Evolutionary conservation across 2,888 invertebrate species (phyloP), one percentile per base, ranked within the genome.

Genomic region (Pantelozetes paolii): DNA sequence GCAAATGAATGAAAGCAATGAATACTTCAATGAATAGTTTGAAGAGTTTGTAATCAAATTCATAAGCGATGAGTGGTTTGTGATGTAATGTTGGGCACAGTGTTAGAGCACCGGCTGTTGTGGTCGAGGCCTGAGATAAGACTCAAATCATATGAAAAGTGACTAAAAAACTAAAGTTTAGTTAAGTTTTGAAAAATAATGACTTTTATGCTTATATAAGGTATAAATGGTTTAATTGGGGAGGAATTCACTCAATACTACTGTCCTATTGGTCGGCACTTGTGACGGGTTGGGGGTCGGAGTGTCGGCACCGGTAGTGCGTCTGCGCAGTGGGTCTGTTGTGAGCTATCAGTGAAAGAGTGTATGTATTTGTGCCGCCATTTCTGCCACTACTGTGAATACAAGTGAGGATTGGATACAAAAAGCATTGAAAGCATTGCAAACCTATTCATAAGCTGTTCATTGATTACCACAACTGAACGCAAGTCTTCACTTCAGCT

Each of bases 331-430:
- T 28, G 59, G 2, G 13, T 48, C 6, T n/a, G n/a, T 18, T 5
- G n/a, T 18, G 18, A 30, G 59, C n/a, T n/a, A n/a, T 59, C 59
- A 32, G 59, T 59, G 59, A 18, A n/a, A 13, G n/a, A 59, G 28
- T 18, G 59, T 11, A 15, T 57, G 28, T 28, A 59, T 32, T n/a
- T n/a, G 59, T 30, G 30, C 59, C 59, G 59, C 59, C 59, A 59
- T 59, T 59, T 59, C 59, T 59, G 59, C 59, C 59, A 59, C 32
- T 59, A 30, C 59, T 59, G 59, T 18, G 54, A 54, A 26, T 54
- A 5, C 18, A 48, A n/a, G 9, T 9, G 9, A 48, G 48, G 5
- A 5, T 18, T 59, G 1, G 18, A 30, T 30, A 32, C 59, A 30
- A 59, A n/a, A 59, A 32, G 15, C 59, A 59, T 23, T 54, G 30